Evolutionary conservation across 2,113 vertebrate genomes (phyloP).

Genomic region (Erpornis zantholeuca): DNA sequence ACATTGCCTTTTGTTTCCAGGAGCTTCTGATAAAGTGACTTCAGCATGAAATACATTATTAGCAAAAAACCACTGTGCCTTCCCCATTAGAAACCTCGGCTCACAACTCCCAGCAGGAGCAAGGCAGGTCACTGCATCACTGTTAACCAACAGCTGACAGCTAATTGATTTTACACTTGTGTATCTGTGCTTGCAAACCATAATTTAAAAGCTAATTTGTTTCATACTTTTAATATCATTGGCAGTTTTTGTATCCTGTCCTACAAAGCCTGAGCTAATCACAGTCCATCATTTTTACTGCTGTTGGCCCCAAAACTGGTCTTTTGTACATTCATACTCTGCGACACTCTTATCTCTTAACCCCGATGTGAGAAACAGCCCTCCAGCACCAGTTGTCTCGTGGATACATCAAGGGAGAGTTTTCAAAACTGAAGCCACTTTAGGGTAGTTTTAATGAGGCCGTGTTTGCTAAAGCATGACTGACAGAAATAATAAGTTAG

Average conservation of each 20-base stretch:
- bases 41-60: not conserved
- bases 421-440: slow-evolving; percentile 26
- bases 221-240: slow-evolving; percentile 15
- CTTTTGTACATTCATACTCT: not conserved
- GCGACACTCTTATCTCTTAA: not conserved
- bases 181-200: not conserved
- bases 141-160: slow-evolving; percentile 3
- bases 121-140: not conserved
- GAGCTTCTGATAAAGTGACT: not conserved
- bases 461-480: slow-evolving; percentile 75
- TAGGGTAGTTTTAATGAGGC: slow-evolving; percentile 72
- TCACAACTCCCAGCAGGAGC: not conserved
- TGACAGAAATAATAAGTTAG: slow-evolving; percentile 81
- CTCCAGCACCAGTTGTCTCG: not conserved
- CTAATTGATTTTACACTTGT: slow-evolving; percentile 28
- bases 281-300: not conserved
- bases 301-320: not conserved
- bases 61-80: not conserved
- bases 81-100: not conserved
- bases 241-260: not conserved
- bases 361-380: not conserved
- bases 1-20: not conserved
- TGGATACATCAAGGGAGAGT: not conserved
- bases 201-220: slow-evolving; percentile 53
- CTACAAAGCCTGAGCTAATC: not conserved